Percentiles rank a stretch among this genome's conserved stretches.
These are phyloP conservation scores for Labeo calbasu DNA, from an alignment of 2,797 vertebrate genomes.

Conservation along the genomic window DNA sequence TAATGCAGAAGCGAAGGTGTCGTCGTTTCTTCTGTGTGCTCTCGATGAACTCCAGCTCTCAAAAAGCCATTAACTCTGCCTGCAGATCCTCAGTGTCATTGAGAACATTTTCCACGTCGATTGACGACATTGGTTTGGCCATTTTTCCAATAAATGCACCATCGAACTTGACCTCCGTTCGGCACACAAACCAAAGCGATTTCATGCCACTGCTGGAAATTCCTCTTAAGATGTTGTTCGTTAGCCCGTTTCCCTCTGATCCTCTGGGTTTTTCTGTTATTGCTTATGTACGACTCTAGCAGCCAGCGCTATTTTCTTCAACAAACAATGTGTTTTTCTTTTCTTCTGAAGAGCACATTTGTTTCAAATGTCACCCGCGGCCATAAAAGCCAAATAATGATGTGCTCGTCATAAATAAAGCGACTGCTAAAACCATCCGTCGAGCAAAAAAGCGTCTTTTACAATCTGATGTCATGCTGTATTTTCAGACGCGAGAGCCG, in stretches of 20 bases:
- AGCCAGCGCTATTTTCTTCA: slow-evolving; percentile 61
- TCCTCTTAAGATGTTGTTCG: slow-evolving; percentile 33
- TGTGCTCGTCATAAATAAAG: slow-evolving; percentile 62
- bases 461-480: slow-evolving; percentile 65
- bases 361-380: slow-evolving; percentile 63
- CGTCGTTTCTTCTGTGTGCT: neutral
- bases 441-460: slow-evolving; percentile 47
- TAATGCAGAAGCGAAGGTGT: neutral
- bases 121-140: slow-evolving; percentile 1
- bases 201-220: slow-evolving; percentile 1
- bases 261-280: slow-evolving; percentile 57
- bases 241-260: slow-evolving; percentile 34
- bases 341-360: slow-evolving; percentile 64
- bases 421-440: slow-evolving; percentile 52
- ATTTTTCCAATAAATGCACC: neutral
- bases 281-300: slow-evolving; percentile 55
- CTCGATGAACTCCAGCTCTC: neutral
- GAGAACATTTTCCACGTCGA: neutral
- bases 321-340: slow-evolving; percentile 66
- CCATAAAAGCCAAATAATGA: slow-evolving; percentile 64
- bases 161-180: neutral
- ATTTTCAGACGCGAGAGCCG: slow-evolving; percentile 53
- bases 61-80: neutral
- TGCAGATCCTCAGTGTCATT: slow-evolving; percentile 13
- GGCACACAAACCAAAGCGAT: neutral